phyloP scores from a whole-genome alignment of 2,888 invertebrate genomes.

The Hartigia nigra region DNA sequence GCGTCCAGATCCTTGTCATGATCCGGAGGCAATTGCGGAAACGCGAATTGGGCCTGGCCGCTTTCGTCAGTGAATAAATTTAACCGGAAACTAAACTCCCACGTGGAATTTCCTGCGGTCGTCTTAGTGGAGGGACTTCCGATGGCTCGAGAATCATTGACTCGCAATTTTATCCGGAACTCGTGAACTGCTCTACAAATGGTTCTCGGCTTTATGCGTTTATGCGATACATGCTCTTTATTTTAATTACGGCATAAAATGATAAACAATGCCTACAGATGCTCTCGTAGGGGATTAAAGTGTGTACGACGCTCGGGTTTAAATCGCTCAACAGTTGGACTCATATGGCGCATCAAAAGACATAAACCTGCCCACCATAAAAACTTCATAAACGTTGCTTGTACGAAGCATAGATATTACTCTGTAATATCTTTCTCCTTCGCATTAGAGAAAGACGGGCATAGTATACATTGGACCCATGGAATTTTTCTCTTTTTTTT shows the following conservation, averaged over 20 bases:
- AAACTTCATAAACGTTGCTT: conserved; percentile 43
- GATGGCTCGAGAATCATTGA: not conserved
- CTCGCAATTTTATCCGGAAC: conserved; percentile 27
- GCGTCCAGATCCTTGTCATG: not conserved
- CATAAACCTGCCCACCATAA: conserved; percentile 52
- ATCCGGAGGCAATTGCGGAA: not conserved
- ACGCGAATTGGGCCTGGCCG: not conserved
- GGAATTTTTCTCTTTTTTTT: not conserved
- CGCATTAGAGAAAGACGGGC: not conserved
- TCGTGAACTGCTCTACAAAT: conserved; percentile 32
- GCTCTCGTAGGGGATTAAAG: conserved; percentile 36
- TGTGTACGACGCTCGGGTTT: conserved; percentile 28
- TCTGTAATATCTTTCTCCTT: conserved; percentile 18
- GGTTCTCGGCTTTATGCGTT: conserved; percentile 16
- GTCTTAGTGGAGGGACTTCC: not conserved
- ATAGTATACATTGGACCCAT: not conserved
- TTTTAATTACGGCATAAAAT: conserved; percentile 56
- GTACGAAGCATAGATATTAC: conserved; percentile 33
- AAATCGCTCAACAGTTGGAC: conserved; percentile 54
- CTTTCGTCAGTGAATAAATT: not conserved
- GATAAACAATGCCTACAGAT: conserved; percentile 52
- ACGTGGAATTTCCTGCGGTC: too few relatives aligned
- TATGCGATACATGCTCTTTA: conserved; percentile 47
- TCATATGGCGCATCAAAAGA: conserved; percentile 53
- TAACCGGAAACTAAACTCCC: not conserved